Base-by-base conservation (phyloP, 2,797 vertebrate genomes). In the Galagoides demidoff region DNA sequence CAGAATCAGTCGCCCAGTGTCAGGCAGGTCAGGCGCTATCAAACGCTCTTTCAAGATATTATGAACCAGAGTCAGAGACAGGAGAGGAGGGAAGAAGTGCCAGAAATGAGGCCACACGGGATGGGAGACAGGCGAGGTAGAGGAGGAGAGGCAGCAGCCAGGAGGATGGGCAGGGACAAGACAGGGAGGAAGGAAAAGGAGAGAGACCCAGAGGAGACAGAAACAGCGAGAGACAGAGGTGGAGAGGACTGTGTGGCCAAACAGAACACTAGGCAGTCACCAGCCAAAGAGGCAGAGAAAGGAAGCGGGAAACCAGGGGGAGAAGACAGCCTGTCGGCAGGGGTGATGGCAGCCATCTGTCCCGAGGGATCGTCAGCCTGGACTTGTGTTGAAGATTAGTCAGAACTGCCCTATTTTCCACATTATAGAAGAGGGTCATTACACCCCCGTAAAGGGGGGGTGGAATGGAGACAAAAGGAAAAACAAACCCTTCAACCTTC, bases 41-140 rank as follows among this genome's bases (percentile, higher is more conserved):
- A 92, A 92, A 87, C 2, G 10, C 19, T 10, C 91, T 97, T 94
- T 94, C 87, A 93, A 89, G 68, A 34, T 85, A 63, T 95, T 94
- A 86, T 49, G 74, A 94, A 57, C 66, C 77, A n/a, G 92, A 96
- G 92, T 97, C 83, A 66, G 9, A 25, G 31, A 19, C 2, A 88
- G 92, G 66, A 71, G 86, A 79, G 63, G 71, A 88, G 10, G 39
- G 1, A 34, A 92, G 57, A 74, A 63, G 39, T 43, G 34, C 43
- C 85, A 20, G 23, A 90, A 86, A 63, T 7, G 39, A 79, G 77
- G 45, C 63, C 71, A 3, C 0, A 2, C 27, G 25, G 89, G 59
- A 43, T 85, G 17, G 27, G 22, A 95, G 20, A 11, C 59, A 88
- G 81, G 85, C 29, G 13, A 79, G 68, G 34, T 9, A 20, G 52